Conservation (phyloP, 2,113 vertebrate genomes). For the Onychorhynchus coronatus region DNA sequence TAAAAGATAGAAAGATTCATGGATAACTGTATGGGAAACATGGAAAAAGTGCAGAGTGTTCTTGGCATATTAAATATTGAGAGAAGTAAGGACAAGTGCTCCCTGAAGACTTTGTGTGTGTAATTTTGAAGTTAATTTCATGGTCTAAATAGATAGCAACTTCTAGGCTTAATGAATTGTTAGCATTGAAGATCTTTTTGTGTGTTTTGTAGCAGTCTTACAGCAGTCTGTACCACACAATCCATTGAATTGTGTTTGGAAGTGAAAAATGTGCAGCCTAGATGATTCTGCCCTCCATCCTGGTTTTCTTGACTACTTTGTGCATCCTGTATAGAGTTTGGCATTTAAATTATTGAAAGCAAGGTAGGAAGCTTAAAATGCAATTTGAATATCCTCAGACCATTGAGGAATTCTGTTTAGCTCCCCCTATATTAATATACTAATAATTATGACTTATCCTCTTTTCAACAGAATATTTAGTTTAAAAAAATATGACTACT, state of each 20-base stretch:
- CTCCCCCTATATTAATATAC: neutral
- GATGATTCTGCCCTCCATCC: neutral
- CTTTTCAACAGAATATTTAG: neutral
- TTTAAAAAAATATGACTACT: neutral
- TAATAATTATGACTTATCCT: neutral
- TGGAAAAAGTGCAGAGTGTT: neutral
- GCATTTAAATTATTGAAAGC: neutral
- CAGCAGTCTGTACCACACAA: neutral
- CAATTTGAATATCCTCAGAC: neutral
- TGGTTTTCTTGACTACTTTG: neutral
- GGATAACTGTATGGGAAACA: neutral
- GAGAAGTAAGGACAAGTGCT: neutral
- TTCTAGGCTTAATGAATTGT: neutral
- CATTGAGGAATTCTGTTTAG: neutral
- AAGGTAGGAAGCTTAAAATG: neutral
- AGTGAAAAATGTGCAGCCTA: neutral
- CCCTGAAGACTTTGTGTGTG: neutral
- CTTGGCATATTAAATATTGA: neutral
- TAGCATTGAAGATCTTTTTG: neutral
- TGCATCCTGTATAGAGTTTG: neutral
- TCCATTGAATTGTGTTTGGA: neutral
- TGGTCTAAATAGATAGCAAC: neutral
- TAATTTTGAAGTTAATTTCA: neutral
- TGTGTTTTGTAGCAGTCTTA: neutral
- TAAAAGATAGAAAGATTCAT: neutral